Base-by-base conservation (phyloP, 2,797 vertebrate genomes). In the Anguilla anguilla region DNA sequence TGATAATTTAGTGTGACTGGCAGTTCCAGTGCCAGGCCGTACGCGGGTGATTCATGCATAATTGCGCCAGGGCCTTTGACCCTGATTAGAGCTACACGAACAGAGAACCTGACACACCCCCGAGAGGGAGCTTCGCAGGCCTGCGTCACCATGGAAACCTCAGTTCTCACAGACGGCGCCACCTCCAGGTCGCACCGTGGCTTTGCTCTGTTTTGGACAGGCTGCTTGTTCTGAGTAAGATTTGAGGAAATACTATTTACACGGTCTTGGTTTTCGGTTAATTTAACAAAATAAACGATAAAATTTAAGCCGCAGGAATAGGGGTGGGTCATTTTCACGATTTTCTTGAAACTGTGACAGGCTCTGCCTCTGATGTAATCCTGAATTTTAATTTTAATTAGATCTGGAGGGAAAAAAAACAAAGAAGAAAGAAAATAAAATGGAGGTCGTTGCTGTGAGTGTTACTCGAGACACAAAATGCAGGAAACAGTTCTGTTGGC, bases 41-140 rank as follows among this genome's bases (percentile, higher is more conserved):
- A 39, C 10, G 74, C 88, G 86, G 89, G 88, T 43, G 89, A 86
- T 85, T 89, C 87, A 88, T 86, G 87, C 90, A 86, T 91, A 89
- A 92, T 91, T 92, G 90, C 93, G 86, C 87, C 89, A 90, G 90
- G 88, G 89, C 88, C 91, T 94, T 89, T 93, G 92, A 92, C 90
- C 92, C 92, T 89, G 88, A 46, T 79, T 79, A 43, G 74, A 77
- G 72, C 72, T 39, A 17, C 28, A 17, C 35, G 9, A 77, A 79
- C 17, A 6, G 67, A 28, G 67, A 69, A 31, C 11, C 28, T 11
- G n/a, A 28, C 67, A 69, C 67, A 43, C 64, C 67, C 28, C 25
- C 25, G n/a, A 69, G 67, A 69, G 2, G 67, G 67, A 69, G 28
- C 6, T 6, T 28, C 3, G 13, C 25, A 28, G 67, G 28, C 11